Evolutionary conservation across 2,113 vertebrate species (phyloP), one percentile per base, ranked within the genome.

Genomic region (Bucco capensis): DNA sequence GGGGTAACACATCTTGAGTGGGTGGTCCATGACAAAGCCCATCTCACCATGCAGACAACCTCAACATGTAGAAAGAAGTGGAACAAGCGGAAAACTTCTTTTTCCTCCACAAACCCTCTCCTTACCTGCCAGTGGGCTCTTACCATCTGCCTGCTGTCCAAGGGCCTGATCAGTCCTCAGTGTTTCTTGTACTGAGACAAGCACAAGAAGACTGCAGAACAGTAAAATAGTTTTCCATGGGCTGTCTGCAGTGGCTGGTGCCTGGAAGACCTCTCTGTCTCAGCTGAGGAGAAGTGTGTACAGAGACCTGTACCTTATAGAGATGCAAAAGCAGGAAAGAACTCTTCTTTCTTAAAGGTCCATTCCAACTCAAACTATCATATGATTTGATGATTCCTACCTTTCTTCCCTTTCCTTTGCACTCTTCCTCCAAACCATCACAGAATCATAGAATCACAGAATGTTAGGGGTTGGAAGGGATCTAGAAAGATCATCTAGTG

Each of bases 61-160:
- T 5, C 19, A 57, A 7, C 4, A 2, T 33, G 12, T n/a, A 73
- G 69, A 56, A 60, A 28, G 5, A 81, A 33, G 21, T 58, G 16
- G 8, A 90, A 77, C 5, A 19, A 25, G 9, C 10, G 14, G 9
- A 77, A 88, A 86, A 16, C 0, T 4, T 37, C 6, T 61, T 74
- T 38, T 79, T 64, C 24, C 17, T 54, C 28, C 19, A 44, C 40
- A 64, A 40, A n/a, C 5, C 9, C 22, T 14, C 21, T 54, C n/a
- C 14, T 66, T 37, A 42, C 11, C 31, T 33, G 33, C 4, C n/a
- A 21, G 16, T 1, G 9, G 6, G 21, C 44, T 83, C 51, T 14
- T 7, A 28, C 25, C 56, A 9, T 12, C 37, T n/a, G 18, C 0
- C 0, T 17, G 22, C 30, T 35, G 8, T 31, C 42, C 12, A 16